phyloP scores from a whole-genome alignment of 2,888 invertebrate genomes.

The Fragum fragum region DNA sequence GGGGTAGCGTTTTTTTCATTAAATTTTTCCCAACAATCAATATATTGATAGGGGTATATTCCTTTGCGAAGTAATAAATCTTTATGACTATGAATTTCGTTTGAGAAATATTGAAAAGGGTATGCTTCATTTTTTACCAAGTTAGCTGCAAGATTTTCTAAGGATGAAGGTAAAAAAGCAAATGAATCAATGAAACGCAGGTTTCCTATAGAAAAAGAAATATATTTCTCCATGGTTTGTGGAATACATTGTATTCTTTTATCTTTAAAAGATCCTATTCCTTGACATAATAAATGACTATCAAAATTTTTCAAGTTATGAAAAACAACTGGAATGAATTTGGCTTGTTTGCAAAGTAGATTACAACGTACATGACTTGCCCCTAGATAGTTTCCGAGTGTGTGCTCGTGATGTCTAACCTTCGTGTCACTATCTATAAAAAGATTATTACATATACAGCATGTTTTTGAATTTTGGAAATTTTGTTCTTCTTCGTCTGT shows the following conservation, averaged over 20 bases:
- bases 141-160: constrained; percentile 34
- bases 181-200: constrained; percentile 47
- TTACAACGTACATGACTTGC: constrained; percentile 53
- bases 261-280: constrained; percentile 43
- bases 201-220: constrained; percentile 38
- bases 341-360: constrained; percentile 52
- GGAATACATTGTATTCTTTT: constrained; percentile 39
- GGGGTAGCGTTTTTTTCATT: constrained; percentile 45
- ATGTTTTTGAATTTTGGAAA: constrained; percentile 44
- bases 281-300: constrained; percentile 51
- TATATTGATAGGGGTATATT: constrained; percentile 60
- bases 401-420: constrained; percentile 59
- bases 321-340: constrained; percentile 57
- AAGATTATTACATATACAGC: constrained; percentile 50
- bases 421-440: constrained; percentile 40
- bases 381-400: constrained; percentile 44
- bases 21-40: constrained; percentile 46
- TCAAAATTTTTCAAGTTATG: constrained; percentile 57
- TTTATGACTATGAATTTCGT: constrained; percentile 21
- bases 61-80: constrained; percentile 44
- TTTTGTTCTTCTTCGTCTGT: constrained; percentile 29
- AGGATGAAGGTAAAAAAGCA: constrained; percentile 38
- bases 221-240: constrained; percentile 50
- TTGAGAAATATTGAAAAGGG: constrained; percentile 36
- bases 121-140: constrained; percentile 13